Evolutionary conservation across 1,140 invertebrate genomes (phyloP).

Genomic region (Helicoverpa zea): DNA sequence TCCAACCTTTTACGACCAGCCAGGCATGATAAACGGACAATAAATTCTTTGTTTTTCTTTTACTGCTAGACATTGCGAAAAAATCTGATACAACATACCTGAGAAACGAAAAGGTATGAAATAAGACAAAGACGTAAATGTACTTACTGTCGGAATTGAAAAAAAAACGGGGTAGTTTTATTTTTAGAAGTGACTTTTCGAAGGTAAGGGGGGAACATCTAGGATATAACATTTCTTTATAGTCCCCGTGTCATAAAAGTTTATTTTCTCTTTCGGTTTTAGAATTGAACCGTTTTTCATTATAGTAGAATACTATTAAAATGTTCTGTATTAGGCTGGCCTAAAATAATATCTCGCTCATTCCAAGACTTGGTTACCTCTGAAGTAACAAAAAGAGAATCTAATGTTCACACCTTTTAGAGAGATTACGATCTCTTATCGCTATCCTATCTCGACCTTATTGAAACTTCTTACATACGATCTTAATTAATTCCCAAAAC

Average conservation of each 20-base stretch:
- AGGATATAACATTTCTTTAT: too few relatives aligned
- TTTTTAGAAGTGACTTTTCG: background rate
- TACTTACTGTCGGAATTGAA: background rate
- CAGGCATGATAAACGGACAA: slow-evolving; percentile 30
- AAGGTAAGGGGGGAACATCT: background rate
- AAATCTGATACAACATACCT: slow-evolving; percentile 17
- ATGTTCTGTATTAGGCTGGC: too few relatives aligned
- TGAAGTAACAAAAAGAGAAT: background rate
- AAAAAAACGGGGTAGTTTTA: slow-evolving; percentile 9
- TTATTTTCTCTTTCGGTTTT: too few relatives aligned
- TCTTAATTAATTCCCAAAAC: slow-evolving; percentile 42
- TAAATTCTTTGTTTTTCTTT: slow-evolving; percentile 36
- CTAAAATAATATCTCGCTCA: too few relatives aligned
- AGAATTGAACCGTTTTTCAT: too few relatives aligned
- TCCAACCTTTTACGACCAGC: slow-evolving; percentile 20
- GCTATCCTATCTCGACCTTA: background rate
- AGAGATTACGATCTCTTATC: background rate
- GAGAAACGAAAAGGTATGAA: slow-evolving; percentile 2
- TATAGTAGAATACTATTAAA: too few relatives aligned
- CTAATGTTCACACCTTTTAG: background rate
- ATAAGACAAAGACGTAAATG: slow-evolving; percentile 21
- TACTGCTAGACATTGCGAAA: slow-evolving; percentile 10
- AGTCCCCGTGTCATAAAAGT: too few relatives aligned
- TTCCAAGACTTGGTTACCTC: too few relatives aligned
- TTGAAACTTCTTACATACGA: slow-evolving; percentile 28